These are phyloP conservation scores for Brachyrhaphis roseni DNA, from an alignment of 2,797 vertebrate species.

Conservation along the genomic window DNA sequence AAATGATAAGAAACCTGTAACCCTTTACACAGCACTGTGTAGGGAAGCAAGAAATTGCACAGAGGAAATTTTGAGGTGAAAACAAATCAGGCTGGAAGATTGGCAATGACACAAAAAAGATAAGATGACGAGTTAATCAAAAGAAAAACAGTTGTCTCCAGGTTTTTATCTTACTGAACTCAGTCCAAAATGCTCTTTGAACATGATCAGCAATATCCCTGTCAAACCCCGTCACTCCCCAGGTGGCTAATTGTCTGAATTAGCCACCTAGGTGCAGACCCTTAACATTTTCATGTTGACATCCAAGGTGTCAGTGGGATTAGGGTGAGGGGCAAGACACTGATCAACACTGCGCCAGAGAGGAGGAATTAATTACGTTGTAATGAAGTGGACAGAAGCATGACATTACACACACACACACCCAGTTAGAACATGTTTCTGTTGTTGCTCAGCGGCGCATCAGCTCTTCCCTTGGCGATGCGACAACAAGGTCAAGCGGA, in stretches of 20 bases:
- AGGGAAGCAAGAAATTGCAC: not conserved
- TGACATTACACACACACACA: slow-evolving; percentile 51
- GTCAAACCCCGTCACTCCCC: slow-evolving; percentile 31
- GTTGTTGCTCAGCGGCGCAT: slow-evolving; percentile 43
- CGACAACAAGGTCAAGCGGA: slow-evolving; percentile 72
- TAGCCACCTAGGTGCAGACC: slow-evolving; percentile 24
- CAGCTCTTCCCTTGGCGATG: slow-evolving; percentile 41
- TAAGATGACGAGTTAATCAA: not conserved
- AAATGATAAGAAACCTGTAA: not conserved
- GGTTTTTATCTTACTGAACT: slow-evolving; percentile 12
- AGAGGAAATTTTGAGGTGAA: not conserved
- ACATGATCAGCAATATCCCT: slow-evolving; percentile 45
- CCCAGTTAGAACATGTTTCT: slow-evolving; percentile 35
- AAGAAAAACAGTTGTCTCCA: not conserved
- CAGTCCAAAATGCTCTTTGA: slow-evolving; percentile 1
- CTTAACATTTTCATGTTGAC: slow-evolving; percentile 40
- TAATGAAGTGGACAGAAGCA: slow-evolving; percentile 45
- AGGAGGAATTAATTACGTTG: slow-evolving; percentile 43
- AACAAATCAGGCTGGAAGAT: not conserved
- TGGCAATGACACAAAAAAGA: not conserved
- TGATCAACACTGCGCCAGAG: slow-evolving; percentile 22
- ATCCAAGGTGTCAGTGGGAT: not conserved
- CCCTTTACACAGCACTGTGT: not conserved
- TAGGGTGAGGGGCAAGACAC: not conserved
- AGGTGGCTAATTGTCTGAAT: slow-evolving; percentile 40